Percentiles rank a stretch among this genome's conserved stretches.
Evolutionary conservation across 2,113 vertebrate species (phyloP).

Genomic region (Nettapus auritus): DNA sequence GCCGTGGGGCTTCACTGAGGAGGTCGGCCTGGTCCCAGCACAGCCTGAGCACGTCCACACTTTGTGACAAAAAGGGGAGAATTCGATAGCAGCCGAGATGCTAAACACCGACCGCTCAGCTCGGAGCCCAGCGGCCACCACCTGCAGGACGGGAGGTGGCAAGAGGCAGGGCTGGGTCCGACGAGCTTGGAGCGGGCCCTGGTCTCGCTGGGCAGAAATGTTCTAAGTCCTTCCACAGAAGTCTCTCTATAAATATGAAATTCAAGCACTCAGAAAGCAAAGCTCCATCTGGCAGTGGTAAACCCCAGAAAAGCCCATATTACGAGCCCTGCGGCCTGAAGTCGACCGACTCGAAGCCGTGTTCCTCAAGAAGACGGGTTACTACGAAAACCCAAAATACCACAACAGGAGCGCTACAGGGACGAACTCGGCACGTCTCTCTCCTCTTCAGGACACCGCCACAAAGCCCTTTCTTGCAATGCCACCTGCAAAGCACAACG

Average conservation of each 20-base stretch:
- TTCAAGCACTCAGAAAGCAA: not conserved
- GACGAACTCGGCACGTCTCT: not conserved
- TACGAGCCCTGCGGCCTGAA: not conserved
- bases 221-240: not conserved
- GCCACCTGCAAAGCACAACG: not conserved
- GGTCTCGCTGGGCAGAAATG: not conserved
- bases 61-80: constrained; percentile 32
- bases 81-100: not conserved
- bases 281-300: not conserved
- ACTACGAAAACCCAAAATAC: not conserved
- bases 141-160: not conserved
- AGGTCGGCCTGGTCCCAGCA: not conserved
- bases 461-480: not conserved
- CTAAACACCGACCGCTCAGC: not conserved
- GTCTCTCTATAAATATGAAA: not conserved
- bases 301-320: not conserved
- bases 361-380: not conserved
- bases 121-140: not conserved
- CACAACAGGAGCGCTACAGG: not conserved
- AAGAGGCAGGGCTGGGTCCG: not conserved
- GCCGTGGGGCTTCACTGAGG: not conserved
- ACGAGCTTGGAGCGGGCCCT: not conserved
- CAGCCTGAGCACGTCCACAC: not conserved
- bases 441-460: not conserved
- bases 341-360: not conserved